Evolutionary conservation across 1,140 invertebrate genomes (phyloP), one percentile per base, ranked within the genome.

Genomic region (Patella vulgata): DNA sequence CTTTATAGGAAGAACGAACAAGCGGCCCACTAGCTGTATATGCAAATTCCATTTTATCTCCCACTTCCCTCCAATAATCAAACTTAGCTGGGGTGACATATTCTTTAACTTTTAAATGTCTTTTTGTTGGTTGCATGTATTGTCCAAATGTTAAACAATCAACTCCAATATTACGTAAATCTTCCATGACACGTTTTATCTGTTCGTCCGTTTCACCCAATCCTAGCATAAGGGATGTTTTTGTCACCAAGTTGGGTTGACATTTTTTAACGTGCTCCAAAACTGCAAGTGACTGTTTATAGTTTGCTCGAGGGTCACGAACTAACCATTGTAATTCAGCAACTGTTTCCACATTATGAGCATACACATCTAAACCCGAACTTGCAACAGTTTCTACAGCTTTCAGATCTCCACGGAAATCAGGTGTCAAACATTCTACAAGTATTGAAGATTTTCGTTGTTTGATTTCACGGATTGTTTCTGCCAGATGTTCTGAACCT

Each of bases 61-160:
- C 97, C 4, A 90, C 79, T 30, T 89, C 85, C 85, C 97, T 91
- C 96, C 96, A 99, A 60, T 91, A 84, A 73, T 93, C 89, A 82
- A 95, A 99, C 84, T 96, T 98, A 66, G 93, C 92, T 0, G 97
- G 97, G 1, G 95, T 97, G 0, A 99, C 92, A 85, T 98, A 99
- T 83, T 99, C 97, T 51, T 93, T 91, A 0, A 87, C 95, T 87
- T 95, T 96, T 5, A 99, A 85, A 86, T 99, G 97, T 51, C 90
- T 87, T 80, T 97, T 98, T 2, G 97, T 99, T 0, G 97, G 97
- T 82, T 99, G 97, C 96, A 99, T 99, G 82, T 99, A 99, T 82
- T 99, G 98, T 0, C 98, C 98, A 8, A 99, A 85, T 1, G 98
- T 99, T 0, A 99, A 73, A 82, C 96, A 98, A 79, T 99, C 96